A percentile compares a stretch with the other conserved stretches of the same genome.
phyloP scores from a whole-genome alignment of 2,113 vertebrate genomes.

The Calidris pygmaea region DNA sequence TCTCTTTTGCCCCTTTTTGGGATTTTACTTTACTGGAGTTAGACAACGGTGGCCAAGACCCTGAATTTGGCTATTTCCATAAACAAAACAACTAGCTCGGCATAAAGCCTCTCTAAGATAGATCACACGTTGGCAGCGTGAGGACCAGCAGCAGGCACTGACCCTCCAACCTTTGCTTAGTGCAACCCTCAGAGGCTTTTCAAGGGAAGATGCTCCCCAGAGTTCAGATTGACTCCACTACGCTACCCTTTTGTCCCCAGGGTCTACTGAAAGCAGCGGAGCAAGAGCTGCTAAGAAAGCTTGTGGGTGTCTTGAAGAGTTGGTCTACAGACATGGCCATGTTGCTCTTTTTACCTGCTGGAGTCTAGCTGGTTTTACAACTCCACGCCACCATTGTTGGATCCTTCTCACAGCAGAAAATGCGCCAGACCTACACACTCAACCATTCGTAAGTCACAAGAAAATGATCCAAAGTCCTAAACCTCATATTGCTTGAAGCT shows the following conservation, averaged over 20 bases:
- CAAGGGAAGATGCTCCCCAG: neutral
- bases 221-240: neutral
- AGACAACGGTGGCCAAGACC: neutral
- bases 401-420: neutral
- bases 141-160: neutral
- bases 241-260: fast-evolving
- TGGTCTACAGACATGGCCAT: neutral
- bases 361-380: neutral
- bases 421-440: neutral
- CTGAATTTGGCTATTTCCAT: neutral
- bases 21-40: neutral
- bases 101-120: neutral
- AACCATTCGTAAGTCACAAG: neutral
- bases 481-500: neutral
- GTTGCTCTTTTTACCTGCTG: neutral
- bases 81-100: neutral
- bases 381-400: neutral
- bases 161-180: neutral
- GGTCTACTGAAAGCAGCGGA: neutral
- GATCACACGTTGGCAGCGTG: fast-evolving
- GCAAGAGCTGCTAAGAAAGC: neutral
- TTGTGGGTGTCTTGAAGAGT: neutral
- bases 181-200: neutral
- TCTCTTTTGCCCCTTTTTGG: neutral
- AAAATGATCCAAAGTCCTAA: neutral